Evolutionary conservation across 35 echinoderm and acorn worm species (phyloP), one percentile per base, ranked within the genome.

Genomic region (Patiria miniata): DNA sequence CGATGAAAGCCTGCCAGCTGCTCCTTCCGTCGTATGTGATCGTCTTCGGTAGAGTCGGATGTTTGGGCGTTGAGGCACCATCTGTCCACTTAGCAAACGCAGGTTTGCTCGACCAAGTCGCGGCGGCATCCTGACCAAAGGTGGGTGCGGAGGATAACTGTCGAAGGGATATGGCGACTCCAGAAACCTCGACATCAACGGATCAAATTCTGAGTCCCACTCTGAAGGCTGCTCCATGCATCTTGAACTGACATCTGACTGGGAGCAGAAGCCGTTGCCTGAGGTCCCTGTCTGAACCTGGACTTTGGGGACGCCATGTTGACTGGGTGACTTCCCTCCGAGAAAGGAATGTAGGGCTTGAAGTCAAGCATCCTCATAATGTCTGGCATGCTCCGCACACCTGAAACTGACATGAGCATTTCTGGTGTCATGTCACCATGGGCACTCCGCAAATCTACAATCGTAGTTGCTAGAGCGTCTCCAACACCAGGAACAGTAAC

Each of bases 1-100:
- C 26, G 29, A 68, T 36, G 36, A 85, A 85, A 10, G 83, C 83
- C 32, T 85, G 26, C 83, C 83, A 85, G 55, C 83, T 85, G 21
- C 53, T 28, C 16, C 14, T 85, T 9, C 83, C 55, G 38, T 85
- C 56, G 36, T 65, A 85, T 8, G 54, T 60, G 52, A 85, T 85
- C 2, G 54, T 69, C 56, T 68, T 85, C 10, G 83, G 83, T 34
- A 85, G 34, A 34, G 34, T 22, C 5, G 77, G 77, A 14, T 39
- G 36, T 34, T 79, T 79, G 3, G 7, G 34, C 2, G 34, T 79
- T 17, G 36, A 79, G 17, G 58, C 18, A 19, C 18, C 26, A 19
- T 61, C 58, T 19, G 5, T 61, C 58, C 58, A 61, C 58, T 61
- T 61, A 19, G 18, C 18, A 17, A 61, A 61, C 18, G 58, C 58